A percentile compares a stretch with the other conserved stretches of the same genome.
These are phyloP conservation scores for Hydraecia micacea DNA, from an alignment of 2,888 invertebrate species.

Conservation along the genomic window DNA sequence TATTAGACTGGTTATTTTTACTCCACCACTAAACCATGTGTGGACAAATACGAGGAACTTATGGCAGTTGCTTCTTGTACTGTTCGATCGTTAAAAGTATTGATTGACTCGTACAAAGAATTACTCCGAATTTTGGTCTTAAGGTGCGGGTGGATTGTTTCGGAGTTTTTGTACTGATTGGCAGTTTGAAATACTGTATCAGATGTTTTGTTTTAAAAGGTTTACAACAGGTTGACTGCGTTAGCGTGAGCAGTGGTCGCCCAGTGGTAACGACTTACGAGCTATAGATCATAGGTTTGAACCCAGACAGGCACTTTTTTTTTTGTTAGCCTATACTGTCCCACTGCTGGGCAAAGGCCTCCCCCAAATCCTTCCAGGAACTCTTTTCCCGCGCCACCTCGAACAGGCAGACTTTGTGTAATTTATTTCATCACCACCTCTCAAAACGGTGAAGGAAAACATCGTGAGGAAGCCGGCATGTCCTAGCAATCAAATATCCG, in stretches of 20 bases:
- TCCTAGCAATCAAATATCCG: too few relatives aligned
- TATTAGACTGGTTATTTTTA: conserved; percentile 60
- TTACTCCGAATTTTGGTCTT: conserved; percentile 46
- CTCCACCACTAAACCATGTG: conserved; percentile 51
- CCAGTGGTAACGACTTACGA: too few relatives aligned
- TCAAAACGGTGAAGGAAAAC: too few relatives aligned
- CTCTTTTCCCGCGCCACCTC: too few relatives aligned
- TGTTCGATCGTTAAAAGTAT: conserved; percentile 56
- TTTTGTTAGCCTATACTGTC: too few relatives aligned
- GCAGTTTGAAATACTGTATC: conserved; percentile 11
- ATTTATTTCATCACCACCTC: too few relatives aligned
- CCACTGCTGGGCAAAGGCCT: too few relatives aligned
- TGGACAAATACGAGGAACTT: conserved; percentile 60
- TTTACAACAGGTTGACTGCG: not conserved
- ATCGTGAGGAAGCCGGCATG: too few relatives aligned
- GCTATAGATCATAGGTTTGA: not conserved
- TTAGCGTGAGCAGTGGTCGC: not conserved
- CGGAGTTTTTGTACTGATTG: not conserved
- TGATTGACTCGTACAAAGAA: conserved; percentile 62
- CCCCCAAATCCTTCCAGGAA: too few relatives aligned
- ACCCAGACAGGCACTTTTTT: not conserved
- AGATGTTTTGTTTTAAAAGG: not conserved
- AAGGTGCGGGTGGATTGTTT: conserved; percentile 8
- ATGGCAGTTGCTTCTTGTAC: conserved; percentile 29
- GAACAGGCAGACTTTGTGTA: too few relatives aligned